Evolutionary conservation across 2,113 vertebrate species (phyloP), one percentile per base, ranked within the genome.

Genomic region (Nothocercus nigrocapillus): DNA sequence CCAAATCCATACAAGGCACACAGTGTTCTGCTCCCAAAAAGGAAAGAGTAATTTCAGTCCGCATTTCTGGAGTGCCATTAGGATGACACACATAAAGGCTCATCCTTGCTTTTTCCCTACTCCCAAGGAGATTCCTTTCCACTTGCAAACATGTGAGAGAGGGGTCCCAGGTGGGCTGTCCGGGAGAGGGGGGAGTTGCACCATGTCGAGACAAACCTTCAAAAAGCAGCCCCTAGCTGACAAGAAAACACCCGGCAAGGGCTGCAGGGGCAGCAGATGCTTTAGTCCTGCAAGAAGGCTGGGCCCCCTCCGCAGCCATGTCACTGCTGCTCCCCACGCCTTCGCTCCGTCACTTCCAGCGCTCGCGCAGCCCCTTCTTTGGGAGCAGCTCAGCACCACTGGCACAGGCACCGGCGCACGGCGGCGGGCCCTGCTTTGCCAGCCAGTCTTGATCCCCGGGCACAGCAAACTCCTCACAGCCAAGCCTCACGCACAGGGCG

Each of bases 51-150:
- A 94, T 94, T 94, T 88, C 79, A 83, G 76, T 2, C 7, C 28
- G 51, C 89, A 95, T 96, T 95, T 95, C 91, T 96, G 64, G 93
- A 93, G 68, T 89, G 68, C 94, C 88, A 67, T 85, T 85, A 19
- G n/a, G n/a, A 59, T 95, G 94, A 95, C 73, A 88, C 54, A 78
- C 42, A 81, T 70, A 83, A 90, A 94, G 49, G 17, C 61, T 94
- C 87, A 69, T 54, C 20, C 75, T 89, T 88, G 66, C 45, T 24
- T 66, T 79, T 89, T 38, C n/a, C 36, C 45, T 64, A 62, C 45
- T 88, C 54, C n/a, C 75, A 70, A 73, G 67, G 24, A 69, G 76
- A 54, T 91, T 76, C 24, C 82, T 85, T 79, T 32, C 59, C 21
- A n/a, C 38, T 47, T 69, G 42, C 7, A 3, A 4, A 11, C 36